Evolutionary conservation across 2,113 vertebrate genomes (phyloP), one percentile per base, ranked within the genome.

Genomic region (Leptodactylus fuscus): DNA sequence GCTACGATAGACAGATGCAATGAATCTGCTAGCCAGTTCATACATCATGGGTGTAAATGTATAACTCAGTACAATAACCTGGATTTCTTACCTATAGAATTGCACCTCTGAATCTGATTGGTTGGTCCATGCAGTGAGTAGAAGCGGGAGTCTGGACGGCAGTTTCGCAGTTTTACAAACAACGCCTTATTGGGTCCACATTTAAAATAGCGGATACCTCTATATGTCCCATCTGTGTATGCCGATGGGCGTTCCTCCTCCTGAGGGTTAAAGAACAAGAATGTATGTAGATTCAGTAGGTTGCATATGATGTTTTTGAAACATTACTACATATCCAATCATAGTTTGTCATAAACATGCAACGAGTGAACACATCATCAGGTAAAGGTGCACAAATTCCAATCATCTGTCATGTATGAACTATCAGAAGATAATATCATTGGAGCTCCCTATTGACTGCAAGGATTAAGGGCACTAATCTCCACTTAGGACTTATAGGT

Each of bases 101-200:
- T 95, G 92, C 94, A 95, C 15, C 94, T 91, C 55, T 93, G 93
- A 88, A 96, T 95, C 69, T 94, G 95, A 88, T 96, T 95, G 79
- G 93, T 91, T 0, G 89, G 92, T 0, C 83, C 87, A 86, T 95
- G 95, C 0, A 94, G 90, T 0, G 87, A 90, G 0, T 93, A 94
- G 46, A 96, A 96, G 29, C 95, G 89, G 38, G 95, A 95, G 88
- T 96, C 95, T 9, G 94, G 90, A 15, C 94, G 91, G n/a, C 95
- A 96, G 89, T 92, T 94, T 12, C 89, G 89, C 0, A 96, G 89
- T 79, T 93, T 94, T 70, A 96, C 93, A 2, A 96, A 96, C 32
- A 96, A 91, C 2, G 92, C 95, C 83, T 95, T 96, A 88, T 95
- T 94, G 34, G 93, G 69, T 0, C 93, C 91, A 87, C 95, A 96